Conservation (phyloP, 2,888 invertebrate species). For the Sarcophaga variegata region DNA sequence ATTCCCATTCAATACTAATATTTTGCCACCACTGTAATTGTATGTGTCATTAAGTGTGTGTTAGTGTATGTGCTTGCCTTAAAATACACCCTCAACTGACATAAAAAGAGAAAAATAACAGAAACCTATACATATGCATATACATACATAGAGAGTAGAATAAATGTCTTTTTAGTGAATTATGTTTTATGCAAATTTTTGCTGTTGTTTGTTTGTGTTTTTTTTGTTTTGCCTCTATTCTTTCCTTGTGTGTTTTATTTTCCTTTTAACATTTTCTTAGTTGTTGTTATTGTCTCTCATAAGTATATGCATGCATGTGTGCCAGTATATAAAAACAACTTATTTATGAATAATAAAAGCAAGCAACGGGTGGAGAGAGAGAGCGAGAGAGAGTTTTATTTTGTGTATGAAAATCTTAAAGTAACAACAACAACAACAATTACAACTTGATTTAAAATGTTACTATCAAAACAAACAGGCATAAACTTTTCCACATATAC, state of each 20-base stretch:
- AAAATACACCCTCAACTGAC: constrained; percentile 46
- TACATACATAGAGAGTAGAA: not conserved
- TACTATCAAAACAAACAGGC: constrained; percentile 41
- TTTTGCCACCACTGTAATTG: too few species aligned
- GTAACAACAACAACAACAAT: not conserved
- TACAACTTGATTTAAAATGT: not conserved
- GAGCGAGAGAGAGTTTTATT: too few species aligned
- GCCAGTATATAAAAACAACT: constrained; percentile 44
- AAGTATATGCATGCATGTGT: not conserved
- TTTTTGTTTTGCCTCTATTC: not conserved
- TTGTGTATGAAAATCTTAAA: not conserved
- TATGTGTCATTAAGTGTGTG: too few species aligned
- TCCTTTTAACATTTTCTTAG: constrained; percentile 32
- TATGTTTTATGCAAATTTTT: constrained; percentile 66
- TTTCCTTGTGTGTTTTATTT: constrained; percentile 17
- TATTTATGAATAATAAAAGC: constrained; percentile 35
- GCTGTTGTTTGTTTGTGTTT: constrained; percentile 17
- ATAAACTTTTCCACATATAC: constrained; percentile 23
- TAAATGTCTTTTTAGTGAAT: constrained; percentile 65
- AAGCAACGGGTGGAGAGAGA: too few species aligned
- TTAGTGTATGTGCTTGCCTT: constrained; percentile 43
- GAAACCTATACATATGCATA: too few species aligned
- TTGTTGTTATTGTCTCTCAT: constrained; percentile 10
- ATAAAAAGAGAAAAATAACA: not conserved
- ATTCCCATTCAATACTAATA: too few species aligned